Evolutionary conservation across 2,888 invertebrate genomes (phyloP), one percentile per base, ranked within the genome.

Genomic region (Agonopterix arenella): DNA sequence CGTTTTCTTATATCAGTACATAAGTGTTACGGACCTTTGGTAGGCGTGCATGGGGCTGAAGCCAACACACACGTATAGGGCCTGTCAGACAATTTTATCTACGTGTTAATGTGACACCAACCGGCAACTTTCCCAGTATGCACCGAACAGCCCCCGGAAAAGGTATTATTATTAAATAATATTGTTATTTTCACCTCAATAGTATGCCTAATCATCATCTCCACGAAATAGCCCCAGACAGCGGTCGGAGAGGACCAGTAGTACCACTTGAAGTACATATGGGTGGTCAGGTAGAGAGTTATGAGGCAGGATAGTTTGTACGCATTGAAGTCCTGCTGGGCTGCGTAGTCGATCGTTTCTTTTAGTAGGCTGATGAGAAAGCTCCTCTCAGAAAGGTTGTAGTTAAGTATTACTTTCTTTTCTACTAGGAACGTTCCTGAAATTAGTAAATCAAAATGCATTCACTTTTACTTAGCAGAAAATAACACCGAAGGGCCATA

Each of bases 221-320:
- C 84, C 58, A 78, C 80, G 58, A 88, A 89, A 53, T 79, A 85
- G 8, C 47, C 48, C 88, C 88, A 89, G 1, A 88, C 63, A 0
- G 59, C 61, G 0, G 36, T 47, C 0, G 88, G 81, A 0, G 80
- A 53, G 11, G 69, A 59, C 86, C 86, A 88, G 57, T 82, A 85
- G 49, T 76, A 79, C 68, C 77, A 73, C 57, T 80, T 85, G 61
- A 84, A 88, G 57, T 75, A 78, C 10, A 68, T 10, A 57, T 88
- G 88, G 0, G 77, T 59, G 51, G 61, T 60, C 13, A 84, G 49
- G 52, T 89, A 88, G 9, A 89, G 66, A 0, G 80, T 78, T 4
- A 86, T 56, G 5, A 88, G 60, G 1, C 71, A 70, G 0, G 84
- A 67, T 41, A 88, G 59, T 50, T 84, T 83, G 51, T 50, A 55